A percentile compares a stretch with the other conserved stretches of the same genome.
Evolutionary conservation across 2,113 vertebrate species (phyloP).

Genomic region (Brachypteracias leptosomus): DNA sequence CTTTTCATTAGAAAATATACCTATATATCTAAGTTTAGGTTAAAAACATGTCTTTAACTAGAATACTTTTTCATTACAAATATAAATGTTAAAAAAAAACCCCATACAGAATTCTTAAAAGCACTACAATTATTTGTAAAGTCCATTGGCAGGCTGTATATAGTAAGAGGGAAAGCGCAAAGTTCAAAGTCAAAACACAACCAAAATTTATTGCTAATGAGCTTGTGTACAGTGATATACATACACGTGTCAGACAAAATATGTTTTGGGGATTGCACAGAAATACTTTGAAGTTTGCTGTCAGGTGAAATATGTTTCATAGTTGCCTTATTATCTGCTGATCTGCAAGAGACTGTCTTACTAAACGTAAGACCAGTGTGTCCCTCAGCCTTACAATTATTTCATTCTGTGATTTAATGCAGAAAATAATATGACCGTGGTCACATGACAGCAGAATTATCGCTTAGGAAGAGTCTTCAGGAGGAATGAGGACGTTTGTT

Average conservation of each 20-base stretch:
- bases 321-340: background rate
- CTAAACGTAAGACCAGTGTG: background rate
- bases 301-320: background rate
- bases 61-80: background rate
- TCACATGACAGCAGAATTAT: fast-evolving
- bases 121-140: background rate
- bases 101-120: background rate
- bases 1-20: background rate
- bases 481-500: background rate
- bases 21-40: background rate
- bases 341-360: background rate
- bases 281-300: background rate
- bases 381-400: background rate
- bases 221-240: background rate
- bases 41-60: background rate
- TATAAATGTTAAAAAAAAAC: background rate
- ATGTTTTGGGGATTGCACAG: background rate
- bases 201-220: background rate
- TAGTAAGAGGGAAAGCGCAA: background rate
- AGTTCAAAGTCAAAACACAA: background rate
- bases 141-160: background rate
- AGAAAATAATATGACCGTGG: background rate
- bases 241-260: background rate
- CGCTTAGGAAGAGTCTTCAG: background rate
- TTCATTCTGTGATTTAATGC: background rate